phyloP scores from a whole-genome alignment of 1,140 invertebrate species.

The Tetraneura akinire region DNA sequence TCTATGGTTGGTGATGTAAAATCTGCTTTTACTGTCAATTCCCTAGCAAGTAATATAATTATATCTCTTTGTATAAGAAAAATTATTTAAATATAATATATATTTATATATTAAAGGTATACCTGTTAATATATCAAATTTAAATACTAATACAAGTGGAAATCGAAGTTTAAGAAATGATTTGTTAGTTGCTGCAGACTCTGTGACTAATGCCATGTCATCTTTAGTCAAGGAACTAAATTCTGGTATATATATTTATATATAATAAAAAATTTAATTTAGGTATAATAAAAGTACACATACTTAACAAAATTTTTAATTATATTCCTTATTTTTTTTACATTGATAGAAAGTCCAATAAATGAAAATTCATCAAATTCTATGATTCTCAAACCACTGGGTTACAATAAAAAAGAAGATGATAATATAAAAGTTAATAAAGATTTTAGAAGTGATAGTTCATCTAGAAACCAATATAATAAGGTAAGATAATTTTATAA shows the following conservation, averaged over 20 bases:
- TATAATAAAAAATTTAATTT: not conserved
- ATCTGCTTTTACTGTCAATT: constrained; percentile 59
- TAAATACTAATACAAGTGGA: constrained; percentile 51
- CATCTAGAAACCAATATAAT: constrained; percentile 38
- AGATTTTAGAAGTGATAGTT: constrained; percentile 46
- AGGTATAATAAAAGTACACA: not conserved
- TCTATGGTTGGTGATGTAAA: constrained; percentile 61
- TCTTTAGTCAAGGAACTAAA: constrained; percentile 92
- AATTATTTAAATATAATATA: not conserved
- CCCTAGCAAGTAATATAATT: constrained; percentile 2
- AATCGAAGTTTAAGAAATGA: constrained; percentile 77
- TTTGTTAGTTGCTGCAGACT: constrained; percentile 88
- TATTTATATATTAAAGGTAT: constrained; percentile 24
- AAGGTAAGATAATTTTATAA: constrained; percentile 11
- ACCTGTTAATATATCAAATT: constrained; percentile 8
- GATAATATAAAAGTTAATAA: constrained; percentile 40
- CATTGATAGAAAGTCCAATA: constrained; percentile 12
- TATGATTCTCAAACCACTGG: constrained; percentile 3
- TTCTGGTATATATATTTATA: constrained; percentile 63
- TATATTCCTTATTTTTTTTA: not conserved
- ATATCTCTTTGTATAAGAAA: not conserved
- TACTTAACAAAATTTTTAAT: no score
- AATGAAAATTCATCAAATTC: constrained; percentile 24
- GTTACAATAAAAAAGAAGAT: constrained; percentile 22
- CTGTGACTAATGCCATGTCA: constrained; percentile 94